Evolutionary conservation across 23 tunicate species (phyloP), one percentile per base, ranked within the genome.

Genomic region (Ciona savignyi): DNA sequence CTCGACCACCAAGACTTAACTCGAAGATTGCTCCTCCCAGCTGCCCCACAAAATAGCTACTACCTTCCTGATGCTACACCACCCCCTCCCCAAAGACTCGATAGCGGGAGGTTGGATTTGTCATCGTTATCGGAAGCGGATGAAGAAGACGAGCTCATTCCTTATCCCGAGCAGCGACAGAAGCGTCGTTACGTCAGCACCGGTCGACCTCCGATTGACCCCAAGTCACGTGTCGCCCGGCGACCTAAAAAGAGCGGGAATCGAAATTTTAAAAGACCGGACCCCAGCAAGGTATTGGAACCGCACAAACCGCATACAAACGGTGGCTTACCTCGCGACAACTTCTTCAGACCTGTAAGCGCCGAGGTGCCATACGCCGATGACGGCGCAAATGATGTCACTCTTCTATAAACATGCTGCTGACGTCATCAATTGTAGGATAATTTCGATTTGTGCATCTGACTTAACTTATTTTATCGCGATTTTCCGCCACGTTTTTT

Each of bases 121-220:
- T 81, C 86, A 4, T 81, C 79, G 3, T 35, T 81, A 28, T 81
- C 86, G 24, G 86, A 81, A 30, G 86, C 34, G 3, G 86, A 81
- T 22, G 83, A 79, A 23, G 86, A 81, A 48, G 78, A 34, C 2
- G 86, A 29, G 11, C 24, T 34, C 19, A 35, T 35, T 62, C 75
- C 31, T 27, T 6, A 6, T 64, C 63, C 25, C 62, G 25, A 71
- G 61, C 26, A 29, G 11, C 75, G 62, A 3, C 22, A 15, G 62
- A 71, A 71, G 32, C 83, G 83, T 4, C 61, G 62, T n/a, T 34
- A 70, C 27, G 23, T 22, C 27, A 28, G 68, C n/a, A 15, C 29
- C 32, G 76, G 76, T 15, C 74, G 83, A 21, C 83, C 83, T 51
- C 83, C 83, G 21, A 25, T 70, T 27, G 66, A 79, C 31, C 76